Base-by-base conservation (phyloP, 2,113 vertebrate genomes). In the Typhlomys cinereus region DNA sequence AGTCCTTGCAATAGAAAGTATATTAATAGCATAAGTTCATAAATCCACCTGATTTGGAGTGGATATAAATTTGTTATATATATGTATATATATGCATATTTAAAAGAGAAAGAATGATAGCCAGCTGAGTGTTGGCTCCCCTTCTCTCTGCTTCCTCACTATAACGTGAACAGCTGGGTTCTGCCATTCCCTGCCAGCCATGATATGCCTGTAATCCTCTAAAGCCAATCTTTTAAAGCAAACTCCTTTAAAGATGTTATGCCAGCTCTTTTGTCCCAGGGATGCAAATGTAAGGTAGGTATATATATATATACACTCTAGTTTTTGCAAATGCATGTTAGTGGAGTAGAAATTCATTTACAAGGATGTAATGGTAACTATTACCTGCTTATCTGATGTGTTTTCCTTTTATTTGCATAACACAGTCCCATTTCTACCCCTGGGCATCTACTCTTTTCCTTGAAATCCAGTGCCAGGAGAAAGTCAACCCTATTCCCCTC, bases 311-410 rank as follows among this genome's bases (percentile, higher is more conserved):
- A 54, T 85, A 85, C 29, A 81, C 31, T 70, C 2, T 14, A 64
- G 0, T 67, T 91, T 96, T 67, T 75, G n/a, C 50, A 81, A 93
- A n/a, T 59, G 54, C 36, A 84, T 69, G 52, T 57, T 73, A 46
- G 41, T 46, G 27, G 29, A 46, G 17, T 31, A 46, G 13, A 73
- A 73, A 46, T 46, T 76, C 7, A 34, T 67, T 76, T 62, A 70
- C 82, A 82, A 89, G 41, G 15, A 82, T 81, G 39, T 76, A 36
- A 18, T 54, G 27, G 29, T 34, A 17, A 44, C 7, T 69, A 48
- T 61, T 61, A 13, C 73, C 92, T 69, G 36, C 34, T 62, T 62
- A 73, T 29, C 11, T 44, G 29, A 66, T 2, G 0, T 71, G 7
- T 78, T 39, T 46, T 75, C 11, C 36, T 92, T 31, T 39, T 85